phyloP scores from a whole-genome alignment of 2,888 invertebrate species.

The Drosophila incognita region DNA sequence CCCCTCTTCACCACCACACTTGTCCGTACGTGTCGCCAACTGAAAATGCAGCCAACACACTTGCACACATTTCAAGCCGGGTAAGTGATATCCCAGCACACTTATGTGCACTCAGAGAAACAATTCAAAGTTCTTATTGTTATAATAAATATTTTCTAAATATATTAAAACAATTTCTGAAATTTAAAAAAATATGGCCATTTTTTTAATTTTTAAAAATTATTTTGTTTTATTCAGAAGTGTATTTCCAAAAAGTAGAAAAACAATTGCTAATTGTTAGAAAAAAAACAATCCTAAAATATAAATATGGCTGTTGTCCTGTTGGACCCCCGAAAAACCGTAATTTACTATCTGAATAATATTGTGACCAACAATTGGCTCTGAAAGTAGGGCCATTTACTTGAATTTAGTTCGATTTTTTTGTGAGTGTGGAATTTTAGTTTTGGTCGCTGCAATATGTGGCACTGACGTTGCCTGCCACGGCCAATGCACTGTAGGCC shows the following conservation, averaged over 20 bases:
- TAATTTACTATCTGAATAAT: not conserved
- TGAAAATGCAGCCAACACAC: conserved; percentile 32
- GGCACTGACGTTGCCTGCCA: conserved; percentile 32
- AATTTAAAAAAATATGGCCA: not conserved
- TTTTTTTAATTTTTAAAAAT: fast-evolving
- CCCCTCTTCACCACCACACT: conserved; percentile 12
- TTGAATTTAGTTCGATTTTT: not conserved
- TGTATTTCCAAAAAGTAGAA: too few relatives aligned
- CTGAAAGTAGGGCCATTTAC: not conserved
- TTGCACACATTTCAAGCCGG: conserved; percentile 36
- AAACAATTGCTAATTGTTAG: too few relatives aligned
- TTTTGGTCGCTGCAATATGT: conserved; percentile 39
- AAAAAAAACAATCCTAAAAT: too few relatives aligned
- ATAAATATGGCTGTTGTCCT: too few relatives aligned
- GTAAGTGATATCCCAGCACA: conserved; percentile 68
- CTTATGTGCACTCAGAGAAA: conserved; percentile 26
- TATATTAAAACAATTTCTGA: not conserved
- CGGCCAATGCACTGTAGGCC: conserved; percentile 19
- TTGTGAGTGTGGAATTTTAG: conserved; percentile 39
- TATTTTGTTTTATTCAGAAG: not conserved
- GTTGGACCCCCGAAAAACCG: too few relatives aligned
- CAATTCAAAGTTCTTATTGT: not conserved
- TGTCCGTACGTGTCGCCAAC: conserved; percentile 45
- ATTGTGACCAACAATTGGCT: not conserved
- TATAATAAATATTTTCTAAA: not conserved